These are phyloP conservation scores for Odocoileus virginianus DNA, from an alignment of 2,113 vertebrate genomes.

Conservation along the genomic window DNA sequence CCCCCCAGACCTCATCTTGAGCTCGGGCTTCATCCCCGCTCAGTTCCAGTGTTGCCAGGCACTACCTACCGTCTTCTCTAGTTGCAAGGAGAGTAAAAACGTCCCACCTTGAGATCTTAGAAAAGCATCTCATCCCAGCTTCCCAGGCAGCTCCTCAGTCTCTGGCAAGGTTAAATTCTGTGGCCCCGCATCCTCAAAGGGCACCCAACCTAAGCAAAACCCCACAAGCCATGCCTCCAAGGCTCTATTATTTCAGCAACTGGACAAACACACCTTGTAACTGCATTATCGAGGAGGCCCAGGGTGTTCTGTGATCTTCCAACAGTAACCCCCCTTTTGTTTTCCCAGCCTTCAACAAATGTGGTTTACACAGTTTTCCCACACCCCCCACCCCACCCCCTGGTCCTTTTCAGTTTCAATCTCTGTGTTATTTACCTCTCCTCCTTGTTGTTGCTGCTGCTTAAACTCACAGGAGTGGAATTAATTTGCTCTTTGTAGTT, in stretches of 20 bases:
- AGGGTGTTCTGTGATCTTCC: background rate
- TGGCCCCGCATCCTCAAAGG: background rate
- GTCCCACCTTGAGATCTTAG: background rate
- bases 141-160: background rate
- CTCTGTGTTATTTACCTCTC: background rate
- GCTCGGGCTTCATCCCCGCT: background rate
- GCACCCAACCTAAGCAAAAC: background rate
- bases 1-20: background rate
- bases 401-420: background rate
- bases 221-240: background rate
- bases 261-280: background rate
- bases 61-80: background rate
- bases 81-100: background rate
- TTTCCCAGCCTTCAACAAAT: background rate
- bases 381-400: background rate
- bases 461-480: background rate
- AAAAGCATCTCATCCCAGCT: background rate
- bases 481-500: conserved; percentile 53
- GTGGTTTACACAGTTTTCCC: background rate
- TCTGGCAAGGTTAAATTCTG: background rate
- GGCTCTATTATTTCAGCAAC: background rate
- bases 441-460: background rate
- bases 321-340: background rate
- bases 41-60: background rate
- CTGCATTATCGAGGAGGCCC: background rate